phyloP scores from a whole-genome alignment of 2,113 vertebrate genomes.

The Trematocara macrostoma region DNA sequence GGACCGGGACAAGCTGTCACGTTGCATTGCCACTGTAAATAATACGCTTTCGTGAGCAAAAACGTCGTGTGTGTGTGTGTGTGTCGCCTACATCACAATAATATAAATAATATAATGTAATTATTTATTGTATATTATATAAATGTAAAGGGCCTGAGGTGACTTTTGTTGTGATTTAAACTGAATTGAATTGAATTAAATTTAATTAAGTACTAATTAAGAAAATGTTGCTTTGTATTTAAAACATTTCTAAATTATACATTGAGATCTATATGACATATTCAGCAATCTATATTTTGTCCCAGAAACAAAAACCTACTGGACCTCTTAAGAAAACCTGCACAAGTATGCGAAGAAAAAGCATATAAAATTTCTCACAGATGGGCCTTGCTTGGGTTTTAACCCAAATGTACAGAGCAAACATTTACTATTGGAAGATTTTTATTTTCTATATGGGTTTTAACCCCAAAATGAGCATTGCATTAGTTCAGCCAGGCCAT shows the following conservation, averaged over 20 bases:
- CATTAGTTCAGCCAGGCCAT: neutral
- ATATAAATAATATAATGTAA: neutral
- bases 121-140: neutral
- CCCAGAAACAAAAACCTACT: neutral
- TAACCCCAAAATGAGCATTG: neutral
- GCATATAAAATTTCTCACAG: neutral
- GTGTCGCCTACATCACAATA: neutral
- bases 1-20: no score
- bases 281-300: neutral
- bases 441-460: neutral
- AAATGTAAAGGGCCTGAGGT: neutral
- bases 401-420: neutral
- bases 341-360: neutral
- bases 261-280: neutral
- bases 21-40: no score
- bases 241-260: neutral
- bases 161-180: neutral
- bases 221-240: neutral
- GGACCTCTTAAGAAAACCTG: neutral
- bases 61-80: no score
- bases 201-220: neutral
- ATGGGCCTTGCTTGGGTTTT: neutral
- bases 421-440: neutral
- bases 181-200: neutral
- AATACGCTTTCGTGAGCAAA: no score